Conservation (phyloP, 1,140 invertebrate species). For the Listronotus oregonensis region DNA sequence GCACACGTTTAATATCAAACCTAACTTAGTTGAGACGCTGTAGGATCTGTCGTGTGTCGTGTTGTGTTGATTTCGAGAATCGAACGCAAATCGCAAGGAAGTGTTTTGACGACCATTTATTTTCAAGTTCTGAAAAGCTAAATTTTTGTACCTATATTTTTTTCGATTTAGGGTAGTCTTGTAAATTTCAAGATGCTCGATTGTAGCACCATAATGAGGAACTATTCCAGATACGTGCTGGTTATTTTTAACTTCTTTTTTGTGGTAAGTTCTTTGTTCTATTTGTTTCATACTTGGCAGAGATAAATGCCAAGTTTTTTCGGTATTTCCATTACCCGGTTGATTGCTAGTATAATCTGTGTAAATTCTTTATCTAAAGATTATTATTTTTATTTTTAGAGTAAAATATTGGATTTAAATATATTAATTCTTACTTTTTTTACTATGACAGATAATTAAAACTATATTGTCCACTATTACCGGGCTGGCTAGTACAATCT, state of each 20-base stretch:
- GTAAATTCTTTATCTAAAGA: too few relatives aligned
- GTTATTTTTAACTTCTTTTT: slow-evolving; percentile 52
- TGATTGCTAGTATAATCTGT: slow-evolving; percentile 6
- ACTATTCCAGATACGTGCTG: slow-evolving; percentile 46
- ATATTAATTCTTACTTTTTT: too few relatives aligned
- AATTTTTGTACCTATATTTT: background rate
- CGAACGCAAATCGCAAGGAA: background rate
- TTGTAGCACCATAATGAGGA: slow-evolving; percentile 23
- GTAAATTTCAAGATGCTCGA: slow-evolving; percentile 19
- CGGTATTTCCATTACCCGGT: slow-evolving; percentile 11
- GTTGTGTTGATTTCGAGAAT: background rate
- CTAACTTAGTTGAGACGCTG: background rate
- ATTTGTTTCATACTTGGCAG: slow-evolving; percentile 25
- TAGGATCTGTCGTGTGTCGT: background rate
- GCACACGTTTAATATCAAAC: background rate
- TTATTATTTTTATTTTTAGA: too few relatives aligned
- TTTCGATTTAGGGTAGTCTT: background rate
- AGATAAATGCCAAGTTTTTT: slow-evolving; percentile 10
- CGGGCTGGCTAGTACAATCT: too few relatives aligned
- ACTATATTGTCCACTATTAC: background rate
- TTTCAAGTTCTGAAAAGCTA: background rate
- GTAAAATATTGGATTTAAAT: too few relatives aligned
- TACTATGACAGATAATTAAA: too few relatives aligned
- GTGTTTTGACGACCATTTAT: too few relatives aligned
- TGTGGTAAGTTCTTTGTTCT: slow-evolving; percentile 48